phyloP scores from a whole-genome alignment of 2,113 vertebrate genomes.

The Daboia siamensis region DNA sequence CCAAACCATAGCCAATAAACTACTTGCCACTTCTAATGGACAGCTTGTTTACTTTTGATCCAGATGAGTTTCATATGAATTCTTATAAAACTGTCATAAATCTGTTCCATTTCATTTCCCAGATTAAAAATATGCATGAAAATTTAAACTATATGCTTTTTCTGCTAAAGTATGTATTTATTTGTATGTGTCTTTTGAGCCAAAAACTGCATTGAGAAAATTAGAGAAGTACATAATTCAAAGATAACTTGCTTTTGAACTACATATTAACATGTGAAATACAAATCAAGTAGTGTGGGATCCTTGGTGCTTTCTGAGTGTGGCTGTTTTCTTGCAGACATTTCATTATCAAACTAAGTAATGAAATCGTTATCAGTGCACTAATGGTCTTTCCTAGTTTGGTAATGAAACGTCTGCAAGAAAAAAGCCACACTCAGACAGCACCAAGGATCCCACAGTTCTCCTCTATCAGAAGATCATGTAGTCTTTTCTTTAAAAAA shows the following conservation, averaged over 20 bases:
- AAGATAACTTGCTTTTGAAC: neutral
- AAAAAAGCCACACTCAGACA: neutral
- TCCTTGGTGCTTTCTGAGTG: too few relatives aligned
- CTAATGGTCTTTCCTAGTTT: neutral
- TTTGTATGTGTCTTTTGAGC: neutral
- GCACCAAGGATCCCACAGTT: neutral
- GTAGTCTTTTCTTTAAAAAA: neutral
- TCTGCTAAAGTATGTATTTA: neutral
- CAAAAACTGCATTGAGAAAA: neutral
- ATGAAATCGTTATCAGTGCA: neutral
- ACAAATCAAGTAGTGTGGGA: neutral
- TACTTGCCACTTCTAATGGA: neutral
- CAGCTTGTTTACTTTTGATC: neutral
- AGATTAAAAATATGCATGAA: neutral
- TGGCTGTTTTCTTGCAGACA: too few relatives aligned
- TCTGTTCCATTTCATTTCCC: neutral
- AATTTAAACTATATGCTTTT: neutral
- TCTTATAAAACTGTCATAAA: neutral
- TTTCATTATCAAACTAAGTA: too few relatives aligned
- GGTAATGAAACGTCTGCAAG: neutral
- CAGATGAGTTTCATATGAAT: neutral
- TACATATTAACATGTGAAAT: neutral
- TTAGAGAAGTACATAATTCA: neutral
- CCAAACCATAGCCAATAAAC: neutral
- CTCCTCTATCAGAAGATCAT: neutral